Conservation (phyloP, 2,113 vertebrate genomes). For the Pachyramphus minor region DNA sequence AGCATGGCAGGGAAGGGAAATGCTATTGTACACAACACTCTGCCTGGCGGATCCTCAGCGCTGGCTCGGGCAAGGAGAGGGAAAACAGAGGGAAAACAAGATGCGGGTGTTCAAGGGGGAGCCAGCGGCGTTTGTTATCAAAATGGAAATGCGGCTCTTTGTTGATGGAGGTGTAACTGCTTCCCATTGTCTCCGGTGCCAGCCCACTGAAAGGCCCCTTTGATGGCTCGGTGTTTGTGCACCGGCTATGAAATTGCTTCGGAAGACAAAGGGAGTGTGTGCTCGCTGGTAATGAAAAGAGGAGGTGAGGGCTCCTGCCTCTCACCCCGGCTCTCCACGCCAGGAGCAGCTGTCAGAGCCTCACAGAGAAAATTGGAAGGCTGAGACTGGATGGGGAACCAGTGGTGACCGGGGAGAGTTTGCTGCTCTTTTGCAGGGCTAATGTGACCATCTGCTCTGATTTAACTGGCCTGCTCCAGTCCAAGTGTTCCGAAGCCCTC, state of each 20-base stretch:
- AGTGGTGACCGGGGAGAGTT: background rate
- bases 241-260: constrained; percentile 67
- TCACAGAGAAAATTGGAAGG: constrained; percentile 49
- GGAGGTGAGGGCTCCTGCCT: background rate
- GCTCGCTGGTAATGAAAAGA: constrained; percentile 46
- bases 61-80: background rate
- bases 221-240: constrained; percentile 63
- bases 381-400: background rate
- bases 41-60: background rate
- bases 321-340: background rate
- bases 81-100: background rate
- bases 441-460: constrained; percentile 52
- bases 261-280: constrained; percentile 40
- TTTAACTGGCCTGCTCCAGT: background rate
- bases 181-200: constrained; percentile 56
- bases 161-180: constrained; percentile 56
- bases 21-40: background rate
- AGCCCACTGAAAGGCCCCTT: constrained; percentile 46
- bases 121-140: constrained; percentile 38
- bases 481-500: background rate
- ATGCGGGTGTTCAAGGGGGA: background rate
- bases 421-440: background rate
- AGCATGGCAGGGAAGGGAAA: background rate
- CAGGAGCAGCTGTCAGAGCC: constrained; percentile 48
- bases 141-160: constrained; percentile 63